These are phyloP conservation scores for Polypedilum vanderplanki DNA, from an alignment of 1,140 invertebrate genomes.

Conservation along the genomic window DNA sequence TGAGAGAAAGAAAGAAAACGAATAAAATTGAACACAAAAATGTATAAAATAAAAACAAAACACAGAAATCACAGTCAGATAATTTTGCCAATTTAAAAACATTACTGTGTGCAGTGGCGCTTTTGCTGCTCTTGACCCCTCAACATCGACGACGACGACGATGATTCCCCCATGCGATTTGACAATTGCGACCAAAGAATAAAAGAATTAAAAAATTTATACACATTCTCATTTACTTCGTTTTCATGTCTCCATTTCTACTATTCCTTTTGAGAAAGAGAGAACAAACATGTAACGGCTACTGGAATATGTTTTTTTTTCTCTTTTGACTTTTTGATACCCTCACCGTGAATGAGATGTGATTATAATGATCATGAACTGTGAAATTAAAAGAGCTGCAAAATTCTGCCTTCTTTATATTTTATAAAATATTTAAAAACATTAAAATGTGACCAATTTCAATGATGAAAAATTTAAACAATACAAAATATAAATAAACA, in stretches of 20 bases:
- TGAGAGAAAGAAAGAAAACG: no score
- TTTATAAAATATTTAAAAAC: no score
- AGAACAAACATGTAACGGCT: neutral
- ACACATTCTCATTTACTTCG: constrained; percentile 20
- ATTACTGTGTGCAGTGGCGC: neutral
- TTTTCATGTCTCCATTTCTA: constrained; percentile 28
- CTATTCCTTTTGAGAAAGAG: neutral
- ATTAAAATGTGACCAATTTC: neutral
- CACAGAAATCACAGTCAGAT: constrained; percentile 11
- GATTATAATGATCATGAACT: constrained; percentile 3
- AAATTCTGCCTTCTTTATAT: constrained; percentile 22
- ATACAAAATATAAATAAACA: neutral
- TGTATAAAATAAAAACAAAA: neutral
- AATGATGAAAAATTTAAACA: neutral
- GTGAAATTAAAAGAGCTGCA: constrained; percentile 4
- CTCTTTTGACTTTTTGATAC: neutral
- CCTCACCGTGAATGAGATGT: neutral
- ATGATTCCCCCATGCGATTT: constrained; percentile 14
- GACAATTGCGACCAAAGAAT: neutral
- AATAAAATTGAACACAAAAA: no score
- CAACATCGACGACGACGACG: neutral
- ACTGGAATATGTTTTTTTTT: neutral
- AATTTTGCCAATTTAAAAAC: constrained; percentile 19
- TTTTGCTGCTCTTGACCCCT: constrained; percentile 16
- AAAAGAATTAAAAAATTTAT: neutral